Evolutionary conservation across 2,797 vertebrate genomes (phyloP).

Genomic region (Poliocrania exsul): DNA sequence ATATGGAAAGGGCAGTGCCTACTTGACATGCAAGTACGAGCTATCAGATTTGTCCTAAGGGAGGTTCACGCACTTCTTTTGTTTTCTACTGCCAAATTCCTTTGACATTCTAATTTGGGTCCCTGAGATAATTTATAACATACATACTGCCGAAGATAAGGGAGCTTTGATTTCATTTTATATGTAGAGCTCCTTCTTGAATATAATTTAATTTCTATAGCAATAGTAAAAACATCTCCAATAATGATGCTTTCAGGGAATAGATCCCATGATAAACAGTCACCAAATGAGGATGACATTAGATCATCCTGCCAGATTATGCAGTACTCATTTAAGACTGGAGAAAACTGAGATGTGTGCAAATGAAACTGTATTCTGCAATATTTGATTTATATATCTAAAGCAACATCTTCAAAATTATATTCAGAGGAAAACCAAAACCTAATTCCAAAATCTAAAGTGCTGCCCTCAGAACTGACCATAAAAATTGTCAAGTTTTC

Average conservation of each 20-base stretch:
- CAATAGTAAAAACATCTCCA: neutral
- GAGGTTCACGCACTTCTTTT: neutral
- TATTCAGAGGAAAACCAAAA: neutral
- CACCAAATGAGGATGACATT: neutral
- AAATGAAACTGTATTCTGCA: neutral
- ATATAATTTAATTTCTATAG: constrained; percentile 43
- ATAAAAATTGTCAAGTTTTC: neutral
- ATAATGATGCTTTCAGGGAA: constrained; percentile 13
- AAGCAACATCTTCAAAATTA: neutral
- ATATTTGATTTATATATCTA: neutral
- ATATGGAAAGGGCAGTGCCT: neutral
- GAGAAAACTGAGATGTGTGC: neutral
- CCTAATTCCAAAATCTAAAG: neutral
- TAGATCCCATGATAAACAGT: constrained; percentile 1
- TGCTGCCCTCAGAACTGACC: neutral
- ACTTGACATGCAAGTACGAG: neutral
- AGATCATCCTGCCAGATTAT: neutral
- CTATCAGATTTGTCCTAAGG: constrained; percentile 17
- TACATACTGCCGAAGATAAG: constrained; percentile 23
- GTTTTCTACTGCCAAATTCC: constrained; percentile 3
- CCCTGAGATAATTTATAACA: constrained; percentile 16
- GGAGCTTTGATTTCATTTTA: neutral
- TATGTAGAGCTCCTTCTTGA: neutral
- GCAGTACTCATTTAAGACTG: neutral
- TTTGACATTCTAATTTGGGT: constrained; percentile 28